Conservation (phyloP, 2,888 invertebrate species). For the Eupithecia abbreviata region DNA sequence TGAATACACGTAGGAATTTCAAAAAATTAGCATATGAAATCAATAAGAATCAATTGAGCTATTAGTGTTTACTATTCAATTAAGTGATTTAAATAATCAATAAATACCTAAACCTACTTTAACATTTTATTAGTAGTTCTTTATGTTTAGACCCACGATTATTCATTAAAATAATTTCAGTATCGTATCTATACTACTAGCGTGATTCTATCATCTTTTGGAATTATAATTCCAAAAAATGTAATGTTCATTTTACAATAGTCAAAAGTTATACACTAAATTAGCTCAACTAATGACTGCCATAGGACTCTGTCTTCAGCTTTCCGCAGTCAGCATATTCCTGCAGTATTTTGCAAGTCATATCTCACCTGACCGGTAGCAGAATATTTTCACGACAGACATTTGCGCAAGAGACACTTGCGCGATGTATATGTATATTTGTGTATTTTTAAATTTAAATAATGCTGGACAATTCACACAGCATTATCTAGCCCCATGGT, state of each 20-base stretch:
- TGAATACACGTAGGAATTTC: slow-evolving; percentile 25
- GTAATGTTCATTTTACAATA: too few species aligned
- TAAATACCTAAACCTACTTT: background rate
- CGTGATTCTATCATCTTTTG: background rate
- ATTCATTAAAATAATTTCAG: too few species aligned
- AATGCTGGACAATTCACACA: too few species aligned
- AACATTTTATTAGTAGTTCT: background rate
- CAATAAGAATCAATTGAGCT: slow-evolving; percentile 41
- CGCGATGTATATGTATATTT: background rate
- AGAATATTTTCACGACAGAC: background rate
- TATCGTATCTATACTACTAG: too few species aligned
- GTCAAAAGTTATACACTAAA: too few species aligned
- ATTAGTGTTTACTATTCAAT: slow-evolving; percentile 38
- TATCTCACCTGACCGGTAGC: background rate
- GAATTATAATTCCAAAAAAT: too few species aligned
- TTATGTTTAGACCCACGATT: too few species aligned
- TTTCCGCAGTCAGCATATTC: background rate
- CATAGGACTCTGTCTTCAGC: background rate
- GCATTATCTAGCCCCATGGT: too few species aligned
- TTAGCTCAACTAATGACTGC: too few species aligned
- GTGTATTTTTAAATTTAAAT: too few species aligned
- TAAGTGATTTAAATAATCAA: slow-evolving; percentile 36
- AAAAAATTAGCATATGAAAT: slow-evolving; percentile 37
- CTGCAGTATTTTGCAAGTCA: background rate
- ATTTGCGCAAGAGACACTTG: background rate